Percentiles rank a stretch among this genome's conserved stretches.
Conservation (phyloP, 1,140 invertebrate genomes). For the Eciton burchellii region DNA sequence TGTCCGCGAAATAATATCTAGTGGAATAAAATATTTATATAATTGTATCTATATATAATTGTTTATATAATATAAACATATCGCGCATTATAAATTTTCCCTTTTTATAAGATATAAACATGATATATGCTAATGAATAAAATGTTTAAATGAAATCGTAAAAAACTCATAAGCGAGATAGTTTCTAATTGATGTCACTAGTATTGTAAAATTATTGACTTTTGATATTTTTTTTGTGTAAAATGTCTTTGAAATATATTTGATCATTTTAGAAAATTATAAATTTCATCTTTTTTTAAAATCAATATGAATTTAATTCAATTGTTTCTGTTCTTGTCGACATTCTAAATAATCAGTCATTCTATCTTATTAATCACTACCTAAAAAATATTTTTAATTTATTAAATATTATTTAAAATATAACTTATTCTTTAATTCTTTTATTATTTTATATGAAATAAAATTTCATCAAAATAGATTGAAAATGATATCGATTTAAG, state of each 20-base stretch:
- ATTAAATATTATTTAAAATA: not conserved
- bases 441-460: too few species aligned
- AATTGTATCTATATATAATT: too few species aligned
- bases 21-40: conserved; percentile 1
- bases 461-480: too few species aligned
- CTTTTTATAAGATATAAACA: not conserved
- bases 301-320: not conserved
- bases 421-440: too few species aligned
- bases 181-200: conserved; percentile 32
- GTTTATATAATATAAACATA: too few species aligned
- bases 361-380: not conserved
- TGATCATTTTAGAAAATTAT: not conserved
- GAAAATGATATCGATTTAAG: too few species aligned
- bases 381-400: not conserved
- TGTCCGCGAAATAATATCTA: not conserved
- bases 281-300: not conserved
- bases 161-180: too few species aligned
- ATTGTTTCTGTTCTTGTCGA: not conserved
- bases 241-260: not conserved
- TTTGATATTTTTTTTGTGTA: not conserved
- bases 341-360: not conserved
- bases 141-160: too few species aligned
- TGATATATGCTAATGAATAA: not conserved
- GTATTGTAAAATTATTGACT: conserved; percentile 39
- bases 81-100: not conserved